A percentile compares a stretch with the other conserved stretches of the same genome.
Conservation (phyloP, 2,113 vertebrate genomes). For the Excalfactoria chinensis region DNA sequence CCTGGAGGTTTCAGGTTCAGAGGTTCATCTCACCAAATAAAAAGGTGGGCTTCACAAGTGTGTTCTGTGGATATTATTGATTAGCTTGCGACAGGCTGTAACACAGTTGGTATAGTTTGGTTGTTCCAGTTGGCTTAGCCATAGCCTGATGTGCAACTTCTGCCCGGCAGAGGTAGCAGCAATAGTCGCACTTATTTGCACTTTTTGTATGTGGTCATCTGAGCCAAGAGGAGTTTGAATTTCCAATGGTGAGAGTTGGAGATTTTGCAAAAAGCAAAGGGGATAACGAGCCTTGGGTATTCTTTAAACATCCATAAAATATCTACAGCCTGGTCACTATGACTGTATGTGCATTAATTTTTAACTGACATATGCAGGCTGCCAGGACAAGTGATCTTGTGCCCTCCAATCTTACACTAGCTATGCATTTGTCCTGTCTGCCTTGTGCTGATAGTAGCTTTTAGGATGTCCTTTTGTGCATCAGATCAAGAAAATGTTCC, state of each 20-base stretch:
- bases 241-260: not conserved
- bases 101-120: not conserved
- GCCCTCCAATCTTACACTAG: not conserved
- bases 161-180: not conserved
- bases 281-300: not conserved
- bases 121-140: not conserved
- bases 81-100: not conserved
- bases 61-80: not conserved
- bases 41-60: not conserved
- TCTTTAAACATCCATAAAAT: not conserved
- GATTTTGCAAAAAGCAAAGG: not conserved
- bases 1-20: not conserved
- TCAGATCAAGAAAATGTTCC: conserved; percentile 6
- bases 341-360: not conserved
- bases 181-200: not conserved
- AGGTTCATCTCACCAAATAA: not conserved
- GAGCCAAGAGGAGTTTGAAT: not conserved
- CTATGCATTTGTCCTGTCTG: not conserved
- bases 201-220: not conserved
- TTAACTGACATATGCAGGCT: not conserved
- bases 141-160: not conserved
- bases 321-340: not conserved
- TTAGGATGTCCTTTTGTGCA: conserved; percentile 15
- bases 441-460: not conserved
- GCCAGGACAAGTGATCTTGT: not conserved